phyloP scores from a whole-genome alignment of 64 coral and sea anemone species.

The Dendronephthya gigantea region DNA sequence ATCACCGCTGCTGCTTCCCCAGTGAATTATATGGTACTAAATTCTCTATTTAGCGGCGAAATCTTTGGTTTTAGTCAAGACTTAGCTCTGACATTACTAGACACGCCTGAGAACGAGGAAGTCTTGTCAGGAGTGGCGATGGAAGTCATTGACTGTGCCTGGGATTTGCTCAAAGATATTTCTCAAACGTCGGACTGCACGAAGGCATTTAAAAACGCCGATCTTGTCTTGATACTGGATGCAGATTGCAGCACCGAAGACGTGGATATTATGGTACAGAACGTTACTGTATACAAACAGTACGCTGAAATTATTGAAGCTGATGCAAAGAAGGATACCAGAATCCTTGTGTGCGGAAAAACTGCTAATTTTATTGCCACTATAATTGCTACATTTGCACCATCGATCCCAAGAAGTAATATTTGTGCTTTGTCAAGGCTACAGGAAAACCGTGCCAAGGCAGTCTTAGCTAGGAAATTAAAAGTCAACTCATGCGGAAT shows the following conservation, averaged over 20 bases:
- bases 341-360: slow-evolving; percentile 63
- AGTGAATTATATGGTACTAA: slow-evolving; percentile 59
- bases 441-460: slow-evolving; percentile 77
- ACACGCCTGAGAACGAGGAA: slow-evolving; percentile 49
- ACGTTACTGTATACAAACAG: slow-evolving; percentile 61
- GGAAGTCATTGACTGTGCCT: slow-evolving; percentile 87
- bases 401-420: slow-evolving; percentile 66
- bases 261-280: slow-evolving; percentile 36
- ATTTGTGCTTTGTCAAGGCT: slow-evolving; percentile 64
- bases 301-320: slow-evolving; percentile 57
- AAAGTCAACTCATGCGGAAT: slow-evolving; percentile 78
- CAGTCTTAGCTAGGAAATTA: slow-evolving; percentile 60
- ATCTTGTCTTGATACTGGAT: slow-evolving; percentile 59
- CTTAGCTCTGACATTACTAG: slow-evolving; percentile 51
- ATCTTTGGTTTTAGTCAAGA: slow-evolving; percentile 75
- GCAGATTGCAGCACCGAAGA: neutral
- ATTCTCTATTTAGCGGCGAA: slow-evolving; percentile 63
- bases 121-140: slow-evolving; percentile 51
- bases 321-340: slow-evolving; percentile 66
- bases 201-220: slow-evolving; percentile 52
- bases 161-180: slow-evolving; percentile 55
- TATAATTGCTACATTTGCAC: slow-evolving; percentile 67
- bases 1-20: slow-evolving; percentile 48
- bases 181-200: slow-evolving; percentile 48
- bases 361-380: slow-evolving; percentile 53